A percentile compares a stretch with the other conserved stretches of the same genome.
Conservation (phyloP, 2,113 vertebrate species). For the Oxygymnocypris stewartii region DNA sequence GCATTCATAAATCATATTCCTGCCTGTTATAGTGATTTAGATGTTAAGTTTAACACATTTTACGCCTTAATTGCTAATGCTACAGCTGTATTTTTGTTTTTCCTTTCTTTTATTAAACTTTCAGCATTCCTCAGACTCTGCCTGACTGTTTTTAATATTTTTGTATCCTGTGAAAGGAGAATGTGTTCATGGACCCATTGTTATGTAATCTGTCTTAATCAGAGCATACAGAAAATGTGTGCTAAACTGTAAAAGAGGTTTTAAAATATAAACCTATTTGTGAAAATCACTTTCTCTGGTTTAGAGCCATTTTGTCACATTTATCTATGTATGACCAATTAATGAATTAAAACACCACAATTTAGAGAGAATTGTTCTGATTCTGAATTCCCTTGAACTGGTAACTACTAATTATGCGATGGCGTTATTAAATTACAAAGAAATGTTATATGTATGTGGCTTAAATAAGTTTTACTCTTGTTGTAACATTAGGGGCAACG, state of each 20-base stretch:
- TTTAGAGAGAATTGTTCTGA: background rate
- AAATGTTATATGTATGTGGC: no score
- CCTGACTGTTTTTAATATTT: background rate
- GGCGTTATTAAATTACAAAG: no score
- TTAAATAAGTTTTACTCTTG: no score
- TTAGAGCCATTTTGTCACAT: no score
- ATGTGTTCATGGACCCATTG: background rate
- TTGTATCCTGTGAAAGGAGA: background rate
- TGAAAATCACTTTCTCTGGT: no score
- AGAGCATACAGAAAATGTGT: background rate
- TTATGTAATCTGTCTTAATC: background rate
- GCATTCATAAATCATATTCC: background rate
- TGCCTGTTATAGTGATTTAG: background rate
- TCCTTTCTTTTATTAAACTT: slow-evolving; percentile 24
- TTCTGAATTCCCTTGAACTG: no score
- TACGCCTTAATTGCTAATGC: background rate
- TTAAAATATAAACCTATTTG: no score
- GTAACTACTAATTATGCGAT: no score
- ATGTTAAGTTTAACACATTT: background rate
- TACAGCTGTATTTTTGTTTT: slow-evolving; percentile 2
- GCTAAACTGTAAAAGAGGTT: no score
- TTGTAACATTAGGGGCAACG: no score
- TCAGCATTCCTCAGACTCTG: background rate
- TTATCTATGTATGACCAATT: background rate
- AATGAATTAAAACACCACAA: background rate